These are phyloP conservation scores for Vicugna pacos DNA, from an alignment of 2,113 vertebrate genomes.

Conservation along the genomic window DNA sequence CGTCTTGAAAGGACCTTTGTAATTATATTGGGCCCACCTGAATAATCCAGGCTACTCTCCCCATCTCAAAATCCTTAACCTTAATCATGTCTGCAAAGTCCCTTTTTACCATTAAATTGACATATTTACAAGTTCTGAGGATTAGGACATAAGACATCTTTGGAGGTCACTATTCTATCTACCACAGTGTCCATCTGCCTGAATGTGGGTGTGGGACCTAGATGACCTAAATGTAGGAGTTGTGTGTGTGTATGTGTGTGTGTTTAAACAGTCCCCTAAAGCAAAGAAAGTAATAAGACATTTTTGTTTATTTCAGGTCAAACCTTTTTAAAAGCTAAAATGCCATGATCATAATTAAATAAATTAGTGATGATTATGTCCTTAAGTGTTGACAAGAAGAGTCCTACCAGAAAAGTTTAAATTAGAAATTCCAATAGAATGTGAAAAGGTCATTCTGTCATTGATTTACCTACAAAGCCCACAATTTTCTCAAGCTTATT, in stretches of 20 bases:
- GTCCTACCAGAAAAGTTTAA: slow-evolving; percentile 1
- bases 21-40: background rate
- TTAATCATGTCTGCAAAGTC: background rate
- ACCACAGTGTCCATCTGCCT: background rate
- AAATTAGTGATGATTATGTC: background rate
- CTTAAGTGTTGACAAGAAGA: background rate
- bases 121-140: background rate
- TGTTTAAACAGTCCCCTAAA: background rate
- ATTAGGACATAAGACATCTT: background rate
- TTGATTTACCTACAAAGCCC: background rate
- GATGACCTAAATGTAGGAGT: background rate
- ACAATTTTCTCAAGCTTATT: slow-evolving; percentile 4
- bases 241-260: background rate
- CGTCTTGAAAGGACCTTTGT: background rate
- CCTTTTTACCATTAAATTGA: background rate
- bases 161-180: background rate
- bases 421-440: slow-evolving; percentile 46
- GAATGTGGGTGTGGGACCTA: background rate
- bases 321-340: background rate
- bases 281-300: background rate
- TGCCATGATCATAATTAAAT: background rate
- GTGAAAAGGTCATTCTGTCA: slow-evolving; percentile 27
- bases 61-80: background rate
- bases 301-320: slow-evolving; percentile 10
- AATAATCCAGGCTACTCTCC: background rate